Evolutionary conservation across 1,140 invertebrate genomes (phyloP).

Genomic region (Papilio aristodemus): DNA sequence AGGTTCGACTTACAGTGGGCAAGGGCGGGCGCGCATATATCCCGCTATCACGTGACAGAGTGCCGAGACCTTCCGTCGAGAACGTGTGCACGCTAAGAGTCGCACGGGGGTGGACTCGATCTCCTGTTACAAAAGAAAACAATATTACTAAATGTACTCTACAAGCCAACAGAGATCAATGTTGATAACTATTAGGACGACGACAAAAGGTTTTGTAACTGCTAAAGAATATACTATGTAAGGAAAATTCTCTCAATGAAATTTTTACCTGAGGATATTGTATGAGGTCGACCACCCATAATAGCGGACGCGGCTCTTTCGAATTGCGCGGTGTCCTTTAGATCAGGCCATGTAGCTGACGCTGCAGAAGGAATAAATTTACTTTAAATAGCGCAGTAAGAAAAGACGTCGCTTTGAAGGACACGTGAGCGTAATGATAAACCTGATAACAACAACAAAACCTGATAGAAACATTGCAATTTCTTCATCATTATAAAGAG

Average conservation of each 20-base stretch:
- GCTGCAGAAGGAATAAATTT: no score
- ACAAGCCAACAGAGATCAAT: no score
- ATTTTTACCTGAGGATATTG: conserved; percentile 87
- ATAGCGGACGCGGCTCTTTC: conserved; percentile 87
- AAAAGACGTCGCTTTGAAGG: no score
- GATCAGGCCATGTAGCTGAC: conserved; percentile 90
- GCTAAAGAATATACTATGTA: background rate
- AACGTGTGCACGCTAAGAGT: conserved; percentile 94
- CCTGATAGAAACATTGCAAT: no score
- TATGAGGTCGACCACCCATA: conserved; percentile 92
- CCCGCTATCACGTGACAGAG: conserved; percentile 37
- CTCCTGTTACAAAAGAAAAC: conserved; percentile 81
- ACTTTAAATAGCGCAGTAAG: no score
- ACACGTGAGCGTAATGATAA: no score
- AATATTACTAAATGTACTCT: no score
- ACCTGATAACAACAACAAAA: no score
- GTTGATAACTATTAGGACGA: no score
- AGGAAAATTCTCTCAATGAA: no score
- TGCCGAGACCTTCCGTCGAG: conserved; percentile 48
- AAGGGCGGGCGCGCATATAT: conserved; percentile 82
- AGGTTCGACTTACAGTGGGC: conserved; percentile 80
- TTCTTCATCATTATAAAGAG: no score
- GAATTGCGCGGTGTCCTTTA: conserved; percentile 89
- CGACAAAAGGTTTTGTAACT: background rate
- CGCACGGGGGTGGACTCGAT: conserved; percentile 91